Percentiles rank a stretch among this genome's conserved stretches.
Evolutionary conservation across 1,140 invertebrate species (phyloP).

Genomic region (Drosophila seguyi): DNA sequence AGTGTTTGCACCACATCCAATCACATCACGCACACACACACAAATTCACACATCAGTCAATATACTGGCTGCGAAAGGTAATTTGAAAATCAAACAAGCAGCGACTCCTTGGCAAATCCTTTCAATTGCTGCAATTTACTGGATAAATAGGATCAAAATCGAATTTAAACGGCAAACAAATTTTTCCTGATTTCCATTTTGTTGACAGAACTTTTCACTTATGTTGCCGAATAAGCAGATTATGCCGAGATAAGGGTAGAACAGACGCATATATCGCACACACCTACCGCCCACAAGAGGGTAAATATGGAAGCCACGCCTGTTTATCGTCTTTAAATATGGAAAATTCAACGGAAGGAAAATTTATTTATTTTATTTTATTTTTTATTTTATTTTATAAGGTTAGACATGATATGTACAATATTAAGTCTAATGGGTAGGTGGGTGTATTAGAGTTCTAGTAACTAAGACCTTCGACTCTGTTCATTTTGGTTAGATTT

Average conservation of each 20-base stretch:
- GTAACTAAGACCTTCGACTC: no score
- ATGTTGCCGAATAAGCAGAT: slow-evolving; percentile 81
- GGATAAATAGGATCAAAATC: slow-evolving; percentile 85
- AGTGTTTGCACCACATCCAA: slow-evolving; percentile 58
- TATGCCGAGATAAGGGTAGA: slow-evolving; percentile 64
- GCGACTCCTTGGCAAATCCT: slow-evolving; percentile 68
- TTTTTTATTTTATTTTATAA: no score
- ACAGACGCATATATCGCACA: slow-evolving; percentile 35
- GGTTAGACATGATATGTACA: no score
- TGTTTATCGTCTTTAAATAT: neutral
- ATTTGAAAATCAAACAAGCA: slow-evolving; percentile 80
- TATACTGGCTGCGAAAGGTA: slow-evolving; percentile 62
- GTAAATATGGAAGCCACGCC: slow-evolving; percentile 13
- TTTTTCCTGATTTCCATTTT: slow-evolving; percentile 81
- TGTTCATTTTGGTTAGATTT: no score
- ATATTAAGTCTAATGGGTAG: no score
- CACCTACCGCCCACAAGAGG: slow-evolving; percentile 45
- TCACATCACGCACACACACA: neutral
- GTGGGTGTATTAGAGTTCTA: no score
- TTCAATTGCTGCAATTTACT: slow-evolving; percentile 84
- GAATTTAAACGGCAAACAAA: slow-evolving; percentile 85
- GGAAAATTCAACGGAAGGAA: neutral
- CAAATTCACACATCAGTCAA: slow-evolving; percentile 37
- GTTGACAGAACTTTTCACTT: slow-evolving; percentile 84
- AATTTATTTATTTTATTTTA: no score